phyloP scores from a whole-genome alignment of 2,888 invertebrate genomes.

The Erynnis tages region DNA sequence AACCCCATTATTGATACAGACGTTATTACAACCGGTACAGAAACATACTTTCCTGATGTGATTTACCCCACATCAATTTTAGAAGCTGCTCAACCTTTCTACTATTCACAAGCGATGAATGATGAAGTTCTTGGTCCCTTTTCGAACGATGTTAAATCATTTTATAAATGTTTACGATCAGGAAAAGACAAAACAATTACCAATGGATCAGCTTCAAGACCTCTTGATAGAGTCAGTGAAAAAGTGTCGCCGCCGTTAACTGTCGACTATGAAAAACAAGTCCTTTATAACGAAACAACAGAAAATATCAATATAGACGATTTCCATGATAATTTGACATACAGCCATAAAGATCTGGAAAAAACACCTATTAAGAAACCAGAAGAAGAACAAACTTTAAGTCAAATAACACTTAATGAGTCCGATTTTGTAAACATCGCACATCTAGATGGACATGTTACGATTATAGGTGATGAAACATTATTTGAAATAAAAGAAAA shows the following conservation, averaged over 20 bases:
- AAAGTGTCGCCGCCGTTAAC: background rate
- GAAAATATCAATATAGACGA: no score
- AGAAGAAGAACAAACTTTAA: no score
- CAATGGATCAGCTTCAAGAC: background rate
- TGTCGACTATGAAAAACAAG: no score
- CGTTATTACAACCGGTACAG: slow-evolving; percentile 4
- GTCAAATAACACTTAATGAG: no score
- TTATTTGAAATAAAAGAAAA: no score
- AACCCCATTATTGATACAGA: background rate
- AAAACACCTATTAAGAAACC: no score
- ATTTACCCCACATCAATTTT: slow-evolving; percentile 43
- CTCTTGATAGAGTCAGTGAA: background rate
- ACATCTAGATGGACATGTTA: no score
- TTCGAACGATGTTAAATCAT: slow-evolving; percentile 48
- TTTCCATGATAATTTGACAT: no score
- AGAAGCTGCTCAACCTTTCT: slow-evolving; percentile 54
- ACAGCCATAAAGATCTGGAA: no score
- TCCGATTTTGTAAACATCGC: no score
- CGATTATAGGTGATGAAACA: no score
- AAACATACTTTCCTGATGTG: slow-evolving; percentile 37
- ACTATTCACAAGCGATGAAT: slow-evolving; percentile 39
- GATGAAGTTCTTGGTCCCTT: slow-evolving; percentile 47
- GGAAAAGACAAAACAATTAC: slow-evolving; percentile 3
- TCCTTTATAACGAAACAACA: no score
- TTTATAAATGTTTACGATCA: slow-evolving; percentile 38